Evolutionary conservation across 23 tunicate genomes (phyloP), one percentile per base, ranked within the genome.

Genomic region (Oikopleura dioica): DNA sequence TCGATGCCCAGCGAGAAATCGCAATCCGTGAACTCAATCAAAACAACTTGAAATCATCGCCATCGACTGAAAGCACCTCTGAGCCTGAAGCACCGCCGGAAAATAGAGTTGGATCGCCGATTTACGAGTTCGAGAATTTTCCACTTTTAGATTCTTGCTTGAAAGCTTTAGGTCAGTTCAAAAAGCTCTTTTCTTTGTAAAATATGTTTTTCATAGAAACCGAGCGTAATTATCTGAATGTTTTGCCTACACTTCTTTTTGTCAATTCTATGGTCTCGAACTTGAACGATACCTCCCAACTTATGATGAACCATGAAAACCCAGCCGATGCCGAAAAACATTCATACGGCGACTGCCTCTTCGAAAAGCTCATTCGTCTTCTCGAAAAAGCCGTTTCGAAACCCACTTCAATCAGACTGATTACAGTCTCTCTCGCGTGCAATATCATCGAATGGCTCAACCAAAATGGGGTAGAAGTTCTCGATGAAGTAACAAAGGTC

Each of bases 1-100:
- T 63, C 33, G 16, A 63, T 28, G 72, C 72, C 26, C 72, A 63
- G 72, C 72, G 72, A 31, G 72, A 63, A 31, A 63, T 63, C 26
- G 72, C 72, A 28, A 63, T 63, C 2, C 72, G 72, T 2, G 72
- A 63, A 31, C 33, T 63, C 33, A 28, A 2, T 28, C 16, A 63
- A 63, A 21, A 24, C 33, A 21, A 23, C 2, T 21, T 21, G 30
- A 21, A 2, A 28, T 28, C 72, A 24, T 16, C 72, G 72, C 72
- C 29, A 24, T 21, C 72, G 33, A 31, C 16, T 28, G 33, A 28
- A 24, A 63, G 26, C 72, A 9, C 55, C 9, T 16, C 55, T 16
- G 9, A 44, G 9, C 55, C 55, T 44, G 16, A 16, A 63, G 16
- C 72, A 63, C 16, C 72, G 72, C 72, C 72, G 33, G 72, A 63